Evolutionary conservation across 1,140 invertebrate genomes (phyloP).

Genomic region (Dendrolimus punctatus): DNA sequence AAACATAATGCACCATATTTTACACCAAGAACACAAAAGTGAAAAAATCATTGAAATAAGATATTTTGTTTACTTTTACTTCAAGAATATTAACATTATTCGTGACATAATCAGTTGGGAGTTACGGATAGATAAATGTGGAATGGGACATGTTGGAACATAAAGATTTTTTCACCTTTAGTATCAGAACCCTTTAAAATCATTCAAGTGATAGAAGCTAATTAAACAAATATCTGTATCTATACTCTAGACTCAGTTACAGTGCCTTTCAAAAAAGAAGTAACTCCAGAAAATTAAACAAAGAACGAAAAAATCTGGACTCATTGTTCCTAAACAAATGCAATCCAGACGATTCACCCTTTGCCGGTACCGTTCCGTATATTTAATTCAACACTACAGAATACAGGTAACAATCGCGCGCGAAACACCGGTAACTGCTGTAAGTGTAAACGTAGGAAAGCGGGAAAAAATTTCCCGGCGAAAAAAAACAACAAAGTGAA

Average conservation of each 20-base stretch:
- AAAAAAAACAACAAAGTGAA: conserved; percentile 64
- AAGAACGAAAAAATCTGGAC: conserved; percentile 31
- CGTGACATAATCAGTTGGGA: no score
- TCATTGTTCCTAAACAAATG: conserved; percentile 61
- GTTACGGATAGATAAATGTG: no score
- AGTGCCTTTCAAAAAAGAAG: neutral
- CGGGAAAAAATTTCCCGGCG: conserved; percentile 49
- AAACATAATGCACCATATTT: no score
- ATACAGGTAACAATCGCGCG: conserved; percentile 60
- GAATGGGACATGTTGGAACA: no score
- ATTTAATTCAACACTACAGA: conserved; percentile 61
- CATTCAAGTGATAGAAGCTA: neutral
- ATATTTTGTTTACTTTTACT: no score
- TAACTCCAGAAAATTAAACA: conserved; percentile 23
- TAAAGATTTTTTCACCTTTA: no score
- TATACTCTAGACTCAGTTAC: no score
- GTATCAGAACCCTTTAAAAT: no score
- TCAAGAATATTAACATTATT: no score
- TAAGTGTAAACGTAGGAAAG: conserved; percentile 69
- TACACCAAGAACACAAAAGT: no score
- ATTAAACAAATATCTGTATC: neutral
- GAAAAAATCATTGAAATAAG: no score
- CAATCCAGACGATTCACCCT: conserved; percentile 64
- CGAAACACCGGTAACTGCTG: conserved; percentile 57
- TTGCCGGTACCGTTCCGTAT: conserved; percentile 38